Base-by-base conservation (phyloP, 2,113 vertebrate genomes). In the Crotalus helleri region DNA sequence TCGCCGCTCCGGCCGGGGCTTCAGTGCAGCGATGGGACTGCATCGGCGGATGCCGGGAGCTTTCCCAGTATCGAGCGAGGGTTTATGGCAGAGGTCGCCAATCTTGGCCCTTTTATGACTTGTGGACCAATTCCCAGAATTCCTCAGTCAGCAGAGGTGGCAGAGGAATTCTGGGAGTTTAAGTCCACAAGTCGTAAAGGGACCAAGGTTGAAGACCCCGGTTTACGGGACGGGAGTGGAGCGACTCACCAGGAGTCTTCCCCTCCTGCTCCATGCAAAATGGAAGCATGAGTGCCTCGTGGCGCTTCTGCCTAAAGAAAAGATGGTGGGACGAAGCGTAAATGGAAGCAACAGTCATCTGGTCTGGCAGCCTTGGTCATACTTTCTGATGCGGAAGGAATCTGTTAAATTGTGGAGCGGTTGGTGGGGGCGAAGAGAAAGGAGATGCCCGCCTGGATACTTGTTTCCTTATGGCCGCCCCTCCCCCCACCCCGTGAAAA, bases 401-500 rank as follows among this genome's bases (percentile, higher is more conserved):
- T 49, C 39, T n/a, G 13, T 59, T 86, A 46, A 39, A 17, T 33
- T 13, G 61, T 11, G 29, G 29, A 17, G 64, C 69, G 13, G n/a
- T 33, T 19, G 19, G 19, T 81, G n/a, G 12, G n/a, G 12, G 21
- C 26, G 29, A n/a, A 8, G 49, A 53, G 59, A 39, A 58, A 23
- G 29, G 59, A 21, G 44, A 33, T 53, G 10, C 49, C 24, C 4
- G 5, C 6, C 11, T 23, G 54, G 57, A 12, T 39, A 17, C 2
- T 8, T 13, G 4, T 88, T 23, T 57, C 85, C 8, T 57, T 74
- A 33, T 17, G 12, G 5, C n/a, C 3, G 11, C 59, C 8, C 1
- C 23, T 0, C 26, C 3, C 3, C 10, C 7, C 15, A 2, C 13
- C 24, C 8, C 0, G 24, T 12, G 1, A 4, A 33, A 33, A 74